phyloP scores from a whole-genome alignment of 1,140 invertebrate species.

The Acromyrmex charruanus region DNA sequence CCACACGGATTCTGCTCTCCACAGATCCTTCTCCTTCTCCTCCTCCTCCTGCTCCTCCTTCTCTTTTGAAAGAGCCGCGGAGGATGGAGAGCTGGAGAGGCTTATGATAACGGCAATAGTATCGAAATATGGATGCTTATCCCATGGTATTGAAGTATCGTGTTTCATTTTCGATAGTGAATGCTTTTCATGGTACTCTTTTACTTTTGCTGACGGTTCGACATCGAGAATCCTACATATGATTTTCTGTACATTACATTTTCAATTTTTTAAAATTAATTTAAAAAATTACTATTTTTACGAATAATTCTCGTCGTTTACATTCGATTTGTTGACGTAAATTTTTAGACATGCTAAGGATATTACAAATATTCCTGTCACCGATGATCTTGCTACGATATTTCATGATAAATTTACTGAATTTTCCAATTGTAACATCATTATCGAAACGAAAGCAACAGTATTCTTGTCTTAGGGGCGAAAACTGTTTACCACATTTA shows the following conservation, averaged over 20 bases:
- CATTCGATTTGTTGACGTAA: not conserved
- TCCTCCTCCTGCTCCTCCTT: too few relatives aligned
- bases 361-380: not conserved
- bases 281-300: not conserved
- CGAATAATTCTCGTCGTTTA: not conserved
- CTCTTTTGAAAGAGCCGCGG: not conserved
- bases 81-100: constrained; percentile 4
- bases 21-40: not conserved
- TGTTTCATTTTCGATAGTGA: constrained; percentile 47
- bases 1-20: not conserved
- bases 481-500: not conserved
- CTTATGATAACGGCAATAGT: constrained; percentile 14
- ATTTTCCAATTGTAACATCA: not conserved
- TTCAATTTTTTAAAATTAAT: constrained; percentile 6
- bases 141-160: constrained; percentile 16
- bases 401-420: not conserved
- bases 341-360: not conserved
- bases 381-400: not conserved
- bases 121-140: constrained; percentile 15
- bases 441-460: not conserved
- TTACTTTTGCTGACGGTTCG: not conserved
- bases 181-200: not conserved
- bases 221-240: not conserved
- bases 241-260: constrained; percentile 1
- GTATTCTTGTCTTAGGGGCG: not conserved